Evolutionary conservation across 2,797 vertebrate species (phyloP), one percentile per base, ranked within the genome.

Genomic region (Bovichtus variegatus): DNA sequence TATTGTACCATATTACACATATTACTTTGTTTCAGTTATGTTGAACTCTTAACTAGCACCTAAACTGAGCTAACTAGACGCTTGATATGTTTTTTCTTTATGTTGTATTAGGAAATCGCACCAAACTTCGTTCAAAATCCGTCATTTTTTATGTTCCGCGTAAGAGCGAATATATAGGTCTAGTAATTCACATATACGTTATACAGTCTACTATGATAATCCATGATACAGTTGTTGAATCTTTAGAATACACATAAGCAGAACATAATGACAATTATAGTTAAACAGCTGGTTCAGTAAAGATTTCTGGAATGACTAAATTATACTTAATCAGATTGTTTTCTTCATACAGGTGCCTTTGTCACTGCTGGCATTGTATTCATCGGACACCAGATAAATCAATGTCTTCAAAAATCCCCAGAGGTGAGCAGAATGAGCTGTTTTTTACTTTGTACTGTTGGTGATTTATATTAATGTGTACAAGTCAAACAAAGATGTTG

Each of bases 371-470:
- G 3, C 6, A 38, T 61, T 41, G 10, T 19, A 21, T 63, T 16
- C 0, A 50, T 23, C 59, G 31, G 27, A 31, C 36, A 41, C 38
- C 11, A 31, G 23, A 6, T 25, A 36, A 40, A 72, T 34, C 12
- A 15, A 93, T 94, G 92, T 57, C 86, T 53, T 91, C 88, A 63
- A 93, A 92, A 84, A 91, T 94, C 12, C 91, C 91, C 41, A 90
- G 49, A 92, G 86, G 90, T 91, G 43, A 79, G 70, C 2, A 11
- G 7, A 65, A 31, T 71, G 4, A 38, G 4, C 13, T 25, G 0
- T 11, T 16, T 38, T 25, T 31, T 5, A 6, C 36, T n/a, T 29
- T 44, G n/a, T n/a, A n/a, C n/a, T 68, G 2, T 1, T 18, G 3
- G 9, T n/a, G 3, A 13, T 18, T n/a, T n/a, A 5, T 67, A 41